Base-by-base conservation (phyloP, 1,140 invertebrate genomes). In the Eupristina koningsbergeri region DNA sequence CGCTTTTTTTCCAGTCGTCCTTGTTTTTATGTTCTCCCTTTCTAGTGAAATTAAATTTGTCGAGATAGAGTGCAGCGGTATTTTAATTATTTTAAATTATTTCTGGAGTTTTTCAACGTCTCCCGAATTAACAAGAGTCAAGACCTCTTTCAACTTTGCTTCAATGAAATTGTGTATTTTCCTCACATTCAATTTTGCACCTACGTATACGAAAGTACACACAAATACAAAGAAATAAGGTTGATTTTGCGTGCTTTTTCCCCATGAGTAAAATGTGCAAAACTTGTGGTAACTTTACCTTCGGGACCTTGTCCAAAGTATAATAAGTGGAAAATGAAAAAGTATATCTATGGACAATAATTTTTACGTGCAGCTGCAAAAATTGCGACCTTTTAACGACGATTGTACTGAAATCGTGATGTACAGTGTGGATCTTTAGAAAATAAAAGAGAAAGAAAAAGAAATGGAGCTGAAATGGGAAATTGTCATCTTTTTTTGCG, bases 1-100 rank as follows among this genome's bases (percentile, higher is more conserved):
- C 19, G 9, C 53, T 58, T 22, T 9, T 58, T 58, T 58, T 26
- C 26, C 26, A 58, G 2, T 22, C 53, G 26, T 26, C 26, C 53
- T 26, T 3, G 47, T 3, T 58, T 58, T 26, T 26, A 53, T 17
- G 17, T 53, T 53, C 11, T 53, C 50, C 3, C 19, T 53, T 47
- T 29, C 67, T 61, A 75, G 36, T 80, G 75, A 88, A 90, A 89
- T 88, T 85, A 87, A 90, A 90, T 90, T 89, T 87, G 87, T 88
- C 88, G 81, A 74, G 83, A 39, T 61, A 26, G 53, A 58, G 22
- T 6, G 26, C 26, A 26, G 71, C 53, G 84, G 29, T 80, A 61
- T 88, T 89, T 89, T 89, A 89, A 88, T 89, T 89, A 89, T 87
- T 86, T 86, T 86, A 86, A 88, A 88, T 88, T 88, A 88, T 88